phyloP scores from a whole-genome alignment of 2,888 invertebrate genomes.

The Acanthoscelides obtectus region DNA sequence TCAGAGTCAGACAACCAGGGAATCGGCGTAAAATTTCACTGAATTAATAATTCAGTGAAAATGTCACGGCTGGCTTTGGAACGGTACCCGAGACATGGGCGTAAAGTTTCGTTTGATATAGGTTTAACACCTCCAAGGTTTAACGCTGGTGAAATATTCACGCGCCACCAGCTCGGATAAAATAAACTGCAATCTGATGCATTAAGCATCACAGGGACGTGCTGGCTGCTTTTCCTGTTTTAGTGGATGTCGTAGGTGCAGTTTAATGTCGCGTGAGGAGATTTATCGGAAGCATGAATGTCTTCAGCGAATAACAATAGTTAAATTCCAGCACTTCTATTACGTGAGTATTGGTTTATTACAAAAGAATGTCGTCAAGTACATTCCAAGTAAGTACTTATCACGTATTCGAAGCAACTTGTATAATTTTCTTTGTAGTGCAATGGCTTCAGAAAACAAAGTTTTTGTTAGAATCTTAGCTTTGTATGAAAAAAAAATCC shows the following conservation, averaged over 20 bases:
- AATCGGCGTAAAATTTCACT: slow-evolving; percentile 9
- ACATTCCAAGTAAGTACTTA: no score
- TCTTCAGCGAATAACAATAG: background rate
- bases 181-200: slow-evolving; percentile 12
- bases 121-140: slow-evolving; percentile 25
- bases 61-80: slow-evolving; percentile 14
- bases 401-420: no score
- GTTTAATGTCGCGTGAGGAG: background rate
- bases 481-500: no score
- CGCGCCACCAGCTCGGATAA: slow-evolving; percentile 17
- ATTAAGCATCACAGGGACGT: background rate
- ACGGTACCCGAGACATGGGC: slow-evolving; percentile 8
- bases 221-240: background rate
- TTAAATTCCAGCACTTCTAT: no score
- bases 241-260: background rate
- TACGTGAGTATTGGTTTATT: no score
- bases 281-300: background rate
- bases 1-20: background rate
- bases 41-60: slow-evolving; percentile 22
- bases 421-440: no score
- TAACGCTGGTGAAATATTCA: slow-evolving; percentile 21
- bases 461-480: no score
- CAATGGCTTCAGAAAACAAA: no score
- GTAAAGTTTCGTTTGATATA: slow-evolving; percentile 20
- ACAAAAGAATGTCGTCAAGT: no score